Percentiles rank a stretch among this genome's conserved stretches.
Conservation (phyloP, 1,140 invertebrate genomes). For the Drosophila ananassae region DNA sequence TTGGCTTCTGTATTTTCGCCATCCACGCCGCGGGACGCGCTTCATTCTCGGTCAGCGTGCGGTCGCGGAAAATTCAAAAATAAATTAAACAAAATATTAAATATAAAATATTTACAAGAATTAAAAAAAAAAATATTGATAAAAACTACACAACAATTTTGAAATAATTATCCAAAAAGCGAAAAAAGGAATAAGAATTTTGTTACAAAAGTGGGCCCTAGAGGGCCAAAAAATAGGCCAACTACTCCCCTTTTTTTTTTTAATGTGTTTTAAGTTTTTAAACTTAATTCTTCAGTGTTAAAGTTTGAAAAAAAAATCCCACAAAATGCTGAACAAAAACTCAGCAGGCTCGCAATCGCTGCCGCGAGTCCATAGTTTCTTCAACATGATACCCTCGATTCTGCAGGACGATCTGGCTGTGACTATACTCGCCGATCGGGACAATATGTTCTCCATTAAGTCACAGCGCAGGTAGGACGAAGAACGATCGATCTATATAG, state of each 20-base stretch:
- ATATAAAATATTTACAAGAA: neutral
- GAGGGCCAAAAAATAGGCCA: conserved; percentile 23
- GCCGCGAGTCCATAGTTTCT: conserved; percentile 81
- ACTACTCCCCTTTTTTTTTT: neutral
- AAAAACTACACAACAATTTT: neutral
- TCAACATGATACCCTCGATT: conserved; percentile 82
- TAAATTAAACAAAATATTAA: conserved; percentile 16
- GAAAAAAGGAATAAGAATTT: neutral
- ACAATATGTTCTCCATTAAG: conserved; percentile 82
- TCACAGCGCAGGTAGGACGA: conserved; percentile 72
- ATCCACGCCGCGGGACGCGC: conserved; percentile 76
- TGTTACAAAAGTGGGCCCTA: conserved; percentile 20
- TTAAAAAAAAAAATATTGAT: neutral
- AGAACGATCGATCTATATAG: neutral
- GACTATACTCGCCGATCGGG: conserved; percentile 72
- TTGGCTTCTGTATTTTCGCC: conserved; percentile 68
- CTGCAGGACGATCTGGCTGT: conserved; percentile 80
- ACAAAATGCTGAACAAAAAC: conserved; percentile 77
- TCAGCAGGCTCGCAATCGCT: conserved; percentile 75
- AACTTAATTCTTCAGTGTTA: conserved; percentile 9
- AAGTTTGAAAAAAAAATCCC: neutral
- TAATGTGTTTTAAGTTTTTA: conserved; percentile 3
- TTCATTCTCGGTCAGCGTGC: conserved; percentile 69
- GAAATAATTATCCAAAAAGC: conserved; percentile 7
- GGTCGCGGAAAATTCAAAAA: conserved; percentile 72